Evolutionary conservation across 2,113 vertebrate genomes (phyloP), one percentile per base, ranked within the genome.

Genomic region (Brachyhypopomus occidentalis): DNA sequence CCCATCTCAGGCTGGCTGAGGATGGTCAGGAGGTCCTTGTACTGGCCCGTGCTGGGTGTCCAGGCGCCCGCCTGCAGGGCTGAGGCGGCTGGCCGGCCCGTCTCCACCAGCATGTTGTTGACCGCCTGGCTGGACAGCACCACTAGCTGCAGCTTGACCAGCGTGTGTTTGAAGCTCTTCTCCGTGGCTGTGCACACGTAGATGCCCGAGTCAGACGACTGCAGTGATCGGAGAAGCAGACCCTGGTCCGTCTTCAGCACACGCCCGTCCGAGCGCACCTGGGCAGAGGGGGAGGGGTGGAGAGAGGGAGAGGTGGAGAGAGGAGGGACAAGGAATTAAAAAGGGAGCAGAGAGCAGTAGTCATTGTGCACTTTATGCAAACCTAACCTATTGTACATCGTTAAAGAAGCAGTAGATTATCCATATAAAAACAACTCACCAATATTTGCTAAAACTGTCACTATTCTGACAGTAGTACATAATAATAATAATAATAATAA

Each of bases 91-190:
- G 87, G 83, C 0, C 89, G 89, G 7, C 93, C 94, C 0, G 92
- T 90, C 74, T 96, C 96, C 76, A 96, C 94, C 84, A 98, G 93
- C 73, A 95, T 94, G 0, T 93, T 93, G 6, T 96, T 96, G 78
- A 99, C 94, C 0, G 97, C 95, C 0, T 95, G 94, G 84, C 89
- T 86, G 30, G 95, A 95, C 89, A 99, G 91, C 4, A 99, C 94
- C 0, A 96, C 94, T 84, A 99, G 92, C 90, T 97, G 96, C 86
- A 98, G 95, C 87, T 96, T 95, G 20, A 95, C 94, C 86, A 99
- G 91, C 0, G 94, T 91, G 86, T 99, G 96, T 85, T 98, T 98
- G 93, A 99, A 99, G 94, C 96, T 98, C 92, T 99, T 99, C 92
- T 99, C 98, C 0, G 96, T 99, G 92, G 96, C 96, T 0, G 96